phyloP scores from a whole-genome alignment of 2,113 vertebrate species.

The Turdus rufiventris region DNA sequence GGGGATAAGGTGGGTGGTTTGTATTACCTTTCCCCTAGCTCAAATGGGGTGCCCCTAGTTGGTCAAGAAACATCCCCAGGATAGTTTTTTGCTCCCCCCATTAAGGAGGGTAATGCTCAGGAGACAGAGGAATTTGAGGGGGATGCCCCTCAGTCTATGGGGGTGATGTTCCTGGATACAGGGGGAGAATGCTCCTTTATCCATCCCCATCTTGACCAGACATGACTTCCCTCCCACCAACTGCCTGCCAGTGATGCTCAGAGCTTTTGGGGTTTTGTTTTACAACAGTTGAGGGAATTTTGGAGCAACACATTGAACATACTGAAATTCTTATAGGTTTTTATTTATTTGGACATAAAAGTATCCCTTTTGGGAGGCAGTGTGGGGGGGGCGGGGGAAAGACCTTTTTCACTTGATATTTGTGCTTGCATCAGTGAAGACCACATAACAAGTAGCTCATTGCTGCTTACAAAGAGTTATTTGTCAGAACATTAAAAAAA shows the following conservation, averaged over 20 bases:
- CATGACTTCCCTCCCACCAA: fast-evolving
- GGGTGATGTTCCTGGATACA: neutral
- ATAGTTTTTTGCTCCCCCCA: neutral
- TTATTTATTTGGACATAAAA: constrained; percentile 34
- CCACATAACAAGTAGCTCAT: constrained; percentile 19
- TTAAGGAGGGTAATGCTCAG: neutral
- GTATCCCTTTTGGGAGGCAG: neutral
- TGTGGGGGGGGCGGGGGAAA: no score
- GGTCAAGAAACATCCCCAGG: neutral
- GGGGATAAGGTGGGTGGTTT: neutral
- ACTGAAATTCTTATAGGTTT: constrained; percentile 25
- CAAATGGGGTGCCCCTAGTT: neutral
- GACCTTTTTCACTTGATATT: neutral
- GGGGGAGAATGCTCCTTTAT: neutral
- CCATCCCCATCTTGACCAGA: neutral
- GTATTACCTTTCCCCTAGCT: constrained; percentile 53
- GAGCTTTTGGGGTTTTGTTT: constrained; percentile 12
- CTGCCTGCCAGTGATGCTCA: neutral
- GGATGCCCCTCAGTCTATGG: neutral
- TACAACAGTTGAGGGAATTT: constrained; percentile 49
- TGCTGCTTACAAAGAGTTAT: constrained; percentile 39
- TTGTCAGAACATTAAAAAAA: neutral
- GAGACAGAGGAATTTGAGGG: neutral
- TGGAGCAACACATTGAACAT: constrained; percentile 8
- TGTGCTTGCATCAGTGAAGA: constrained; percentile 27